These are phyloP conservation scores for Druceiella hillmani DNA, from an alignment of 2,888 invertebrate species.

Conservation along the genomic window DNA sequence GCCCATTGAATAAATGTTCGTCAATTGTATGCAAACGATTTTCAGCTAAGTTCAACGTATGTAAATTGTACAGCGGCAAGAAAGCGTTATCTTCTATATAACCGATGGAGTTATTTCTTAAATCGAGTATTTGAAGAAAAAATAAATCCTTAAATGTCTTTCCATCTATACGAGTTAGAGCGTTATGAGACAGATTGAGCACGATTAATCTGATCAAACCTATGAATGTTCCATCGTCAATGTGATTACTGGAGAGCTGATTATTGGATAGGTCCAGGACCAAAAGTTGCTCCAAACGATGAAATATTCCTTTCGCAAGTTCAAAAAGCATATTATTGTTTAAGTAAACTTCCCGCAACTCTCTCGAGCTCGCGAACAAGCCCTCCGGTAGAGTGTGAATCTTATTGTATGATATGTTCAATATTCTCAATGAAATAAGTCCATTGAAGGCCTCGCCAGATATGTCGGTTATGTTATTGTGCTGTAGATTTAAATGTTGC, in stretches of 20 bases:
- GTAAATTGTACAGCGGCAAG: constrained; percentile 79
- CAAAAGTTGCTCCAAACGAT: constrained; percentile 75
- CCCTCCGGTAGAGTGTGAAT: constrained; percentile 76
- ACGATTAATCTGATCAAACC: constrained; percentile 81
- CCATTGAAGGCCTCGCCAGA: constrained; percentile 75
- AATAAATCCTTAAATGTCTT: constrained; percentile 83
- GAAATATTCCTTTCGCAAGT: constrained; percentile 77
- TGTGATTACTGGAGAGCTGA: constrained; percentile 76
- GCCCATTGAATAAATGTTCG: constrained; percentile 75
- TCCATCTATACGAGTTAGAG: constrained; percentile 76
- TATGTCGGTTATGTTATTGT: constrained; percentile 77
- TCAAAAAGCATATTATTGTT: constrained; percentile 82
- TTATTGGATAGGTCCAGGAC: constrained; percentile 81
- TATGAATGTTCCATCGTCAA: constrained; percentile 80
- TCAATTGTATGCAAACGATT: constrained; percentile 79
- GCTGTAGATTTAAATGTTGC: constrained; percentile 72
- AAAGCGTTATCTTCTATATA: constrained; percentile 86
- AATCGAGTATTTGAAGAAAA: constrained; percentile 78
- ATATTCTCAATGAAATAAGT: constrained; percentile 68
- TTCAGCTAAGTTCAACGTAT: constrained; percentile 83
- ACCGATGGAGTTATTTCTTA: constrained; percentile 84
- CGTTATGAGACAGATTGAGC: constrained; percentile 80
- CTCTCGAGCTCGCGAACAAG: constrained; percentile 74
- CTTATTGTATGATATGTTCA: constrained; percentile 84
- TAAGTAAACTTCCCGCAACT: constrained; percentile 75